Percentiles rank a stretch among this genome's conserved stretches.
These are phyloP conservation scores for Folsomia candida DNA, from an alignment of 2,888 invertebrate genomes.

Conservation along the genomic window DNA sequence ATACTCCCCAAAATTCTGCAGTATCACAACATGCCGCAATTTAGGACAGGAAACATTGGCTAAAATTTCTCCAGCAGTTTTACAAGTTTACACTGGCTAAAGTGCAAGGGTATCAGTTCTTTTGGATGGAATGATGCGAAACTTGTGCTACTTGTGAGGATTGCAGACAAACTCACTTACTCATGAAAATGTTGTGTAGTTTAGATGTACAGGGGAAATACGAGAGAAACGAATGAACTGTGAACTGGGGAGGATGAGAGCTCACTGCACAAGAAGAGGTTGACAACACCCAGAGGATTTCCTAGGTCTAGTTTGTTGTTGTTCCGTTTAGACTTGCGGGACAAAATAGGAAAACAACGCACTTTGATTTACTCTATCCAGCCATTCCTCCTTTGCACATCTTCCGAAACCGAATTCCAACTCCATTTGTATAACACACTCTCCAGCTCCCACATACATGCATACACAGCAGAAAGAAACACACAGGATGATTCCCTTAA, in stretches of 20 bases:
- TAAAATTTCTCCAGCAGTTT: too few species aligned
- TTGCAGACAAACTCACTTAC: too few species aligned
- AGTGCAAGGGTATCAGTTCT: too few species aligned
- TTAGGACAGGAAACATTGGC: too few species aligned
- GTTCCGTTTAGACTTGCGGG: constrained; percentile 2
- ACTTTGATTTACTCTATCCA: constrained; percentile 10
- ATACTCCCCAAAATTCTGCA: too few species aligned
- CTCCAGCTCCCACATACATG: too few species aligned
- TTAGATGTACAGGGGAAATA: too few species aligned
- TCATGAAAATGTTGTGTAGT: background rate
- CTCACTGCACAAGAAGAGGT: background rate
- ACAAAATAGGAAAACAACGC: background rate
- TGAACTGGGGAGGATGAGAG: background rate
- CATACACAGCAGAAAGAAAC: background rate
- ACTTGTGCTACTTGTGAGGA: background rate
- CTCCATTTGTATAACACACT: background rate
- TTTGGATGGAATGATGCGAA: too few species aligned
- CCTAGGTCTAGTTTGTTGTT: constrained; percentile 12
- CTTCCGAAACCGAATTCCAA: background rate
- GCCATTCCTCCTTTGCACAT: background rate
- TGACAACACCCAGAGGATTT: constrained; percentile 23
- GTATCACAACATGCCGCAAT: too few species aligned
- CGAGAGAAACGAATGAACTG: background rate
- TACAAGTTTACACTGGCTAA: too few species aligned
- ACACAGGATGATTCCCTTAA: background rate